phyloP scores from a whole-genome alignment of 2,113 vertebrate species.

The Saguinus midas region DNA sequence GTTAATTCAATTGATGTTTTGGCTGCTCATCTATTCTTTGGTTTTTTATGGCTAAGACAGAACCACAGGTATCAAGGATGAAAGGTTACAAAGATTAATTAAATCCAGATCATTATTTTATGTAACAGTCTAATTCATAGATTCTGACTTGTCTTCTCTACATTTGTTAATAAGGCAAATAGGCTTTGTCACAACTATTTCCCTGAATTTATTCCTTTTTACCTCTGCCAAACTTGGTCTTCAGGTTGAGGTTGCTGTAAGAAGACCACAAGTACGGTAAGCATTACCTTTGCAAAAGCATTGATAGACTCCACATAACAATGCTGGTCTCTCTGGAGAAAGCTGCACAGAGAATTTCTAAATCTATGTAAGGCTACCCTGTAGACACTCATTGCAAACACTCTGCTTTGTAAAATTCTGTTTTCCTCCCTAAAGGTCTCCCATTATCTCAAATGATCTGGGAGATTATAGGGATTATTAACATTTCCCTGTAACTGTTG shows the following conservation, averaged over 20 bases:
- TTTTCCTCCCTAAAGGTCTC: not conserved
- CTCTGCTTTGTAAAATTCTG: not conserved
- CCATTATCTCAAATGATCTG: not conserved
- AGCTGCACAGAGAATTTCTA: not conserved
- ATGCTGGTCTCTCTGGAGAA: not conserved
- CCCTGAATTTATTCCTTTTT: not conserved
- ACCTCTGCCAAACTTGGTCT: not conserved
- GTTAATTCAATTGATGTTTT: constrained; percentile 43
- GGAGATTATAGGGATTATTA: not conserved
- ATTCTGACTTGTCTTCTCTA: not conserved
- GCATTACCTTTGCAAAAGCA: not conserved
- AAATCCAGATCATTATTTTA: constrained; percentile 11
- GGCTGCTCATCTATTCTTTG: not conserved
- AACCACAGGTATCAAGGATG: not conserved
- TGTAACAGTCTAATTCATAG: not conserved
- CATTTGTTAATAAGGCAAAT: not conserved
- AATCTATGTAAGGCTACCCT: not conserved
- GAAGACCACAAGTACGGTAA: not conserved
- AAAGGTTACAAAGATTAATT: not conserved
- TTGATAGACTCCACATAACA: not conserved
- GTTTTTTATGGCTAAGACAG: not conserved
- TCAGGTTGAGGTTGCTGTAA: not conserved
- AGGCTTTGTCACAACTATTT: not conserved
- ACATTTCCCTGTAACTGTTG: not conserved
- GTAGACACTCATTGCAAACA: not conserved